Conservation (phyloP, 2,113 vertebrate species). For the Octodon degus region DNA sequence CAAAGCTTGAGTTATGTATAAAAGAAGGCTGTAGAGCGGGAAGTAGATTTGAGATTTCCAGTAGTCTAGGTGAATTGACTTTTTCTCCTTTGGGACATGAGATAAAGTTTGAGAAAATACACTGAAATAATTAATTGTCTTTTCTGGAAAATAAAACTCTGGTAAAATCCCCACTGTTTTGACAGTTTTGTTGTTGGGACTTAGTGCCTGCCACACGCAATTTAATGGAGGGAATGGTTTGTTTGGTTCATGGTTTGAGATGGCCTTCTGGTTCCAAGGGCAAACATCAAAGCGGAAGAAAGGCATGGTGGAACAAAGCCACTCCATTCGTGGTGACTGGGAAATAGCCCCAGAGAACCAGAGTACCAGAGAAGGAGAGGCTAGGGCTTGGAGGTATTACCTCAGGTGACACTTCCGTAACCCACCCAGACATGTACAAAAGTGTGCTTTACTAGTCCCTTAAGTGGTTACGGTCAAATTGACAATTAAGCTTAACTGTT, state of each 20-base stretch:
- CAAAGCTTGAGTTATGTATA: neutral
- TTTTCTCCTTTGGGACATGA: neutral
- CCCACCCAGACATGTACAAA: neutral
- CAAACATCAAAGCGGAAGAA: neutral
- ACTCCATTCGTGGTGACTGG: neutral
- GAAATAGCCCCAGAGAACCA: neutral
- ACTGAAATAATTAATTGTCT: neutral
- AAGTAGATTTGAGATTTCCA: neutral
- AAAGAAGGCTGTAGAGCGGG: neutral
- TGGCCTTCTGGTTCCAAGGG: neutral
- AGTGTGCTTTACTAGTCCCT: neutral
- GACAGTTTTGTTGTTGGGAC: neutral
- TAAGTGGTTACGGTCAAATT: neutral
- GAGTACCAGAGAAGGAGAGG: neutral
- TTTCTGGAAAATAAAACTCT: conserved; percentile 36
- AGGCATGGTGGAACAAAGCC: neutral
- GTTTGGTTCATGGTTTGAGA: neutral
- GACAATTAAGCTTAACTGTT: neutral
- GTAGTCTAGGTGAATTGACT: neutral
- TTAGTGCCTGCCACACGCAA: neutral
- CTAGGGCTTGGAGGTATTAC: neutral
- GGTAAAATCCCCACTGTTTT: neutral
- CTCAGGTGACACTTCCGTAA: neutral
- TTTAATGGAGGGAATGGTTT: neutral
- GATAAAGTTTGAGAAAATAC: conserved; percentile 43